Percentiles rank a stretch among this genome's conserved stretches.
phyloP scores from a whole-genome alignment of 1,140 invertebrate genomes.

The Musca domestica region DNA sequence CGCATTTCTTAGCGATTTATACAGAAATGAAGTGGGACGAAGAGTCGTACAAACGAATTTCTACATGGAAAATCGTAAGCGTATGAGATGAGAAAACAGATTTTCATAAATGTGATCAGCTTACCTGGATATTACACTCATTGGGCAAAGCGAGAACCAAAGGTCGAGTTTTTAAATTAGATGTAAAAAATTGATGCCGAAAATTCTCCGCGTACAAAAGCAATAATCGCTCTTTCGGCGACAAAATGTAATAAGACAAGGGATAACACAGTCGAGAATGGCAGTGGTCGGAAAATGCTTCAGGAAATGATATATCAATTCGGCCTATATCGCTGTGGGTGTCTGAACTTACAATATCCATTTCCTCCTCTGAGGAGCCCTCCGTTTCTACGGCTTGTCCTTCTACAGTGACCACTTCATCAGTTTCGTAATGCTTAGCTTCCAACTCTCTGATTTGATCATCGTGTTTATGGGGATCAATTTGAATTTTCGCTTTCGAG shows the following conservation, averaged over 20 bases:
- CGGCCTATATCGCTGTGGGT: slow-evolving; percentile 38
- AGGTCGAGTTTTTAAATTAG: slow-evolving; percentile 67
- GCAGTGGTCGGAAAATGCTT: slow-evolving; percentile 36
- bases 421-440: background rate
- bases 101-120: background rate
- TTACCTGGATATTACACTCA: slow-evolving; percentile 74
- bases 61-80: slow-evolving; percentile 44
- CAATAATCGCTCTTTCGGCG: slow-evolving; percentile 73
- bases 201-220: slow-evolving; percentile 80
- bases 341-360: slow-evolving; percentile 9
- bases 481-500: slow-evolving; percentile 8
- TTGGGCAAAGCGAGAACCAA: slow-evolving; percentile 75
- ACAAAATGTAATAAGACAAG: slow-evolving; percentile 69
- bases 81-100: background rate
- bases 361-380: slow-evolving; percentile 18
- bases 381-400: slow-evolving; percentile 30
- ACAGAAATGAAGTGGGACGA: slow-evolving; percentile 58
- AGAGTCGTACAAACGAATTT: slow-evolving; percentile 67
- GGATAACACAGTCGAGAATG: slow-evolving; percentile 59
- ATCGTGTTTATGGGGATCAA: slow-evolving; percentile 24
- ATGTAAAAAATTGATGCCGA: slow-evolving; percentile 67
- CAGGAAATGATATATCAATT: slow-evolving; percentile 48
- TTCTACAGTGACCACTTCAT: background rate
- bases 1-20: slow-evolving; percentile 59
- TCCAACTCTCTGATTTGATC: slow-evolving; percentile 21